Percentiles rank a stretch among this genome's conserved stretches.
Conservation (phyloP, 1,140 invertebrate genomes). For the Colletes gigas region DNA sequence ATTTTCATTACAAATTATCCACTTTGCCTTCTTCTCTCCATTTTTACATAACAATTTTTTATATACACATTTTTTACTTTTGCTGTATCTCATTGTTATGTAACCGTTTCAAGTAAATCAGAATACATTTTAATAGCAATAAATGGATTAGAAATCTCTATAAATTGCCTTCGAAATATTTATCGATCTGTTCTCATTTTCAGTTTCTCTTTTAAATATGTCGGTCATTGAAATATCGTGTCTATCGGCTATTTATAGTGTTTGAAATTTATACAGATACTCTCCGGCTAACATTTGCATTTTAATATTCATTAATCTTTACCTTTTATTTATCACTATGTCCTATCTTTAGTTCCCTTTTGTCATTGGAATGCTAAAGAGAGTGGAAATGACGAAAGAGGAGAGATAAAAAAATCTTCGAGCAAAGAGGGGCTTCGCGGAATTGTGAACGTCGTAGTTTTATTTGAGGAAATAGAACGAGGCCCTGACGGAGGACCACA, state of each 20-base stretch:
- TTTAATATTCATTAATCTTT: neutral
- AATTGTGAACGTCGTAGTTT: conserved; percentile 40
- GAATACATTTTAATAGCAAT: too few relatives aligned
- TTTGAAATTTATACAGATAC: neutral
- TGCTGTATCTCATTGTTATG: too few relatives aligned
- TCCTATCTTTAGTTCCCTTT: conserved; percentile 31
- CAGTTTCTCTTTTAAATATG: too few relatives aligned
- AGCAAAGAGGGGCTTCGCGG: conserved; percentile 44
- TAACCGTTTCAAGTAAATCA: too few relatives aligned
- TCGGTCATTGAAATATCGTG: neutral
- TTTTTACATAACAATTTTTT: too few relatives aligned
- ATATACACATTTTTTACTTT: too few relatives aligned
- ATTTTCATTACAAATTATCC: too few relatives aligned
- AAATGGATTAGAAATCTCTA: too few relatives aligned
- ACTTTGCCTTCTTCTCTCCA: too few relatives aligned
- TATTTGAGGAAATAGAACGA: conserved; percentile 48
- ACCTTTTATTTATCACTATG: conserved; percentile 8
- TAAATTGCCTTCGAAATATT: too few relatives aligned
- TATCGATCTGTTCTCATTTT: too few relatives aligned
- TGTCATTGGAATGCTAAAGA: conserved; percentile 44
- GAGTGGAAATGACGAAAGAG: conserved; percentile 31
- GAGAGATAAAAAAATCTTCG: conserved; percentile 45
- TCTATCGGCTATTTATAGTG: neutral
- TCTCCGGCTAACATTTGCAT: too few relatives aligned
- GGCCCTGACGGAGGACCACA: conserved; percentile 20